These are phyloP conservation scores for Anhinga anhinga DNA, from an alignment of 2,113 vertebrate genomes.

Conservation along the genomic window DNA sequence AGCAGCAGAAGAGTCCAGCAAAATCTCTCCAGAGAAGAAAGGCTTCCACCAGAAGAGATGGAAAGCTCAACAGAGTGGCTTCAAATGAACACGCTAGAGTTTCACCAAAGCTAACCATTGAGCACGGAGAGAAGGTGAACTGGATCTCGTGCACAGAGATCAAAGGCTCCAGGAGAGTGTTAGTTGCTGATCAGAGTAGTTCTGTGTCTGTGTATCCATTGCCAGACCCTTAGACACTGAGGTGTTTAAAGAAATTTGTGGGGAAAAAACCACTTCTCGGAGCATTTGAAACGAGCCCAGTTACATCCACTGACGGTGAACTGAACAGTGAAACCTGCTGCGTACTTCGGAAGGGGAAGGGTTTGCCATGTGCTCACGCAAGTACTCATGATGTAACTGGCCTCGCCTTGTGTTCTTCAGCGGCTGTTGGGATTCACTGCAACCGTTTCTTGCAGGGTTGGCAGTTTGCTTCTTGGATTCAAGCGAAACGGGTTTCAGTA, in stretches of 20 bases:
- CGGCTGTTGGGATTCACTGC: background rate
- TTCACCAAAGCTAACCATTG: slow-evolving; percentile 81
- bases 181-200: slow-evolving; percentile 90
- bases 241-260: background rate
- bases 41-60: slow-evolving; percentile 44
- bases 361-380: background rate
- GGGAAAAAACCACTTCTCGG: background rate
- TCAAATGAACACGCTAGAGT: background rate
- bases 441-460: background rate
- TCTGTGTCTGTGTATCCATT: slow-evolving; percentile 82
- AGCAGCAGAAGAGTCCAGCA: slow-evolving; percentile 69
- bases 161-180: slow-evolving; percentile 79
- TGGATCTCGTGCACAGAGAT: slow-evolving; percentile 83
- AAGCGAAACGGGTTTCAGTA: background rate
- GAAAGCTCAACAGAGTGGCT: background rate
- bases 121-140: slow-evolving; percentile 92
- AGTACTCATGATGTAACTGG: background rate
- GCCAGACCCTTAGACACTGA: slow-evolving; percentile 42
- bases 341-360: background rate
- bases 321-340: background rate
- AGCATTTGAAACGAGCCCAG: background rate
- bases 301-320: background rate
- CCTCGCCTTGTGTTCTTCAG: background rate
- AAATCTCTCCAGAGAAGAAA: slow-evolving; percentile 74
- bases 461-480: background rate